phyloP scores from a whole-genome alignment of 2,797 vertebrate genomes.

The Ceryle rudis region DNA sequence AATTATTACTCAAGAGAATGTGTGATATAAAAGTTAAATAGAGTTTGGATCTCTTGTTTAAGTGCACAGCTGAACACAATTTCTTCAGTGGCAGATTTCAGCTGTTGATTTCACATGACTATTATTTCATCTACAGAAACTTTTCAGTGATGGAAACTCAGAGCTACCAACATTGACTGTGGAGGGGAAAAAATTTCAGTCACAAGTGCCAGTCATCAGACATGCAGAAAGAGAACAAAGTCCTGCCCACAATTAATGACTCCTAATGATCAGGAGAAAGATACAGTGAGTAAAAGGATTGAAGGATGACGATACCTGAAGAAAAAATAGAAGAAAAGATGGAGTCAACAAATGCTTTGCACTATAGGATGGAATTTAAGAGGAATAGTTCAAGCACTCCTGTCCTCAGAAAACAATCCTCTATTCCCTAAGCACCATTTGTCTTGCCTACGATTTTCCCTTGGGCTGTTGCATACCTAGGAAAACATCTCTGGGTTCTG shows the following conservation, averaged over 20 bases:
- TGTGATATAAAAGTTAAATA: not conserved
- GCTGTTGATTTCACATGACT: not conserved
- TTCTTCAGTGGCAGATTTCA: not conserved
- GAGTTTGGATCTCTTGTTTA: not conserved
- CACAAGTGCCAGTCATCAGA: not conserved
- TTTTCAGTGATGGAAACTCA: not conserved
- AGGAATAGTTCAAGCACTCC: not conserved
- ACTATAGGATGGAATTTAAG: not conserved
- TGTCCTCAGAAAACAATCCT: not conserved
- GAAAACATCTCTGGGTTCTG: not conserved
- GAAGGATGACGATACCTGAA: not conserved
- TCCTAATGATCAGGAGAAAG: not conserved
- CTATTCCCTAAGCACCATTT: not conserved
- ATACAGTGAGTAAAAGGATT: not conserved
- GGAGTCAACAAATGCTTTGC: not conserved
- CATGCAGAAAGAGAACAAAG: not conserved
- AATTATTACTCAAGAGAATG: not conserved
- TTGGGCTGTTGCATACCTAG: not conserved
- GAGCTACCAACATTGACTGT: not conserved
- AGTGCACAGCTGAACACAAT: not conserved
- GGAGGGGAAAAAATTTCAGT: not conserved
- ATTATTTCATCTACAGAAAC: not conserved
- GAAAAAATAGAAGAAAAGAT: not conserved
- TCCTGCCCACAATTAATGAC: not conserved
- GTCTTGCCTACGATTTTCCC: not conserved